phyloP scores from a whole-genome alignment of 2,888 invertebrate species.

The Loripinus fragilis region DNA sequence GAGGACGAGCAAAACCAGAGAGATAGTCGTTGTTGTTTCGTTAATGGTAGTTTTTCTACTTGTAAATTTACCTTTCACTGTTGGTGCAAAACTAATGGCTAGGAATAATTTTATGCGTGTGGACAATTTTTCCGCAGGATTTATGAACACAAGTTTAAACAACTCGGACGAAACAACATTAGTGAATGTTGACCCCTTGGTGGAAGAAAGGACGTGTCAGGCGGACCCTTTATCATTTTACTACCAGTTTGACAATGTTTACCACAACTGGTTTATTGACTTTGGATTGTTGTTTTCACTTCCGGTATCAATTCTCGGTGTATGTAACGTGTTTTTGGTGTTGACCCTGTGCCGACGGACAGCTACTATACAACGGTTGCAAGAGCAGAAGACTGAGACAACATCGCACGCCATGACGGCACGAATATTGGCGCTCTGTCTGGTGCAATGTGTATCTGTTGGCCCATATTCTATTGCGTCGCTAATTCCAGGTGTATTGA shows the following conservation, averaged over 20 bases:
- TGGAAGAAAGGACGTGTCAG: not conserved
- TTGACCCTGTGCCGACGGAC: not conserved
- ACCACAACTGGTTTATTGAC: constrained; percentile 5
- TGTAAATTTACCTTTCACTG: not conserved
- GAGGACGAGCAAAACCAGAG: not conserved
- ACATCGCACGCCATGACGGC: not conserved
- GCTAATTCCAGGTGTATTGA: not conserved
- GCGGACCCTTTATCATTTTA: not conserved
- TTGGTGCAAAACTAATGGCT: not conserved
- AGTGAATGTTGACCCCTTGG: not conserved
- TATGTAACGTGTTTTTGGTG: not conserved
- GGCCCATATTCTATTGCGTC: not conserved
- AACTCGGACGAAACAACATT: too few species aligned
- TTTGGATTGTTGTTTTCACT: not conserved
- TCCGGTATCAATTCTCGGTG: not conserved
- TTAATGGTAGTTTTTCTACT: not conserved
- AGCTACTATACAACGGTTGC: not conserved
- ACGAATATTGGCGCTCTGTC: not conserved
- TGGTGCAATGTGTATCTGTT: not conserved
- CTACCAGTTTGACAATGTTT: not conserved
- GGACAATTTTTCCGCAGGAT: not conserved
- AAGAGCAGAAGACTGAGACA: too few species aligned
- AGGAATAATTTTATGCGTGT: too few species aligned
- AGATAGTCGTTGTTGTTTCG: not conserved
- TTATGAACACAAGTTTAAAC: not conserved